These are phyloP conservation scores for Propsilocerus akamusi DNA, from an alignment of 1,140 invertebrate genomes.

Conservation along the genomic window DNA sequence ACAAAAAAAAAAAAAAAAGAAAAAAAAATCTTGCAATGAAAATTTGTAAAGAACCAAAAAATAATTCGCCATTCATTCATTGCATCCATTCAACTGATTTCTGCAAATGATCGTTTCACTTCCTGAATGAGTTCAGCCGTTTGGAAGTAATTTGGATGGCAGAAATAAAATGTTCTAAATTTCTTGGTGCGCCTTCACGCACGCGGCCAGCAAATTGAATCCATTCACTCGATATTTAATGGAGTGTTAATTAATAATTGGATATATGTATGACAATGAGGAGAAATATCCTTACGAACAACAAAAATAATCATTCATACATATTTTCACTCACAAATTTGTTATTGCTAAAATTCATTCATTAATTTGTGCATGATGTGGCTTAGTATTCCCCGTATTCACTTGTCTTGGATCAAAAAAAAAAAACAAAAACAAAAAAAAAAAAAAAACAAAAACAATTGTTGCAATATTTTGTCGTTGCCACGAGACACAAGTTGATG, in stretches of 20 bases:
- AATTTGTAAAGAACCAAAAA: neutral
- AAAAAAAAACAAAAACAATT: no score
- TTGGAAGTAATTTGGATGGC: neutral
- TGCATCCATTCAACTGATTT: neutral
- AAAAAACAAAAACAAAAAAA: no score
- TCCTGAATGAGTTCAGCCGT: neutral
- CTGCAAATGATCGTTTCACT: neutral
- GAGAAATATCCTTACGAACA: neutral
- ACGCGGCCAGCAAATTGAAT: neutral
- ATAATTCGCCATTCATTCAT: neutral
- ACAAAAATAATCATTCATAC: no score
- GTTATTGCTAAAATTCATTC: neutral
- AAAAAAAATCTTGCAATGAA: neutral
- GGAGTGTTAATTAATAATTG: slow-evolving; percentile 3
- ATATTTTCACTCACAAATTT: no score
- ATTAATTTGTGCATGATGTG: neutral
- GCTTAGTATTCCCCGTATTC: neutral
- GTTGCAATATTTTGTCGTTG: neutral
- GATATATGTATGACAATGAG: neutral
- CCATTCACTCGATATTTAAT: neutral
- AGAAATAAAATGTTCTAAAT: neutral
- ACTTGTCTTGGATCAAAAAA: no score
- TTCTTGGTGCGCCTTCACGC: neutral
- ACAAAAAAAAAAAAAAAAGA: no score
- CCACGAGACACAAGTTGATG: neutral